These are phyloP conservation scores for Hippocampus abdominalis DNA, from an alignment of 2,113 vertebrate genomes.

Conservation along the genomic window DNA sequence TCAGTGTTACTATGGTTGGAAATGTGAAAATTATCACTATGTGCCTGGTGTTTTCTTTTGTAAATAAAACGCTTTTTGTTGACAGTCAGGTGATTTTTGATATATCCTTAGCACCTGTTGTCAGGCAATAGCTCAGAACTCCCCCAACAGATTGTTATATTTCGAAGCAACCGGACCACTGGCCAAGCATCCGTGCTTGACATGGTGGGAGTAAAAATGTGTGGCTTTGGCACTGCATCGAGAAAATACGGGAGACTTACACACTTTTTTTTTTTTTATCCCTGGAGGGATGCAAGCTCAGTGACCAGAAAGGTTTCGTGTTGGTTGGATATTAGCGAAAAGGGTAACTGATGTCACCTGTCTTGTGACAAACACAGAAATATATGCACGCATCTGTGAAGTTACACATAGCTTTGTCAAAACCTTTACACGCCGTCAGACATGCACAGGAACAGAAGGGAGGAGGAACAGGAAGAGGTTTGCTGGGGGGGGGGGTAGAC, in stretches of 20 bases:
- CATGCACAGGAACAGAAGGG: constrained; percentile 41
- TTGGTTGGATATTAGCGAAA: constrained; percentile 8
- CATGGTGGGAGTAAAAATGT: background rate
- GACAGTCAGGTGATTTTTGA: background rate
- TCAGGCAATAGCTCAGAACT: background rate
- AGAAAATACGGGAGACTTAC: background rate
- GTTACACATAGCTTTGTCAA: background rate
- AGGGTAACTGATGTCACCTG: constrained; percentile 40
- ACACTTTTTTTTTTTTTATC: background rate
- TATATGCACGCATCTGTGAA: constrained; percentile 1
- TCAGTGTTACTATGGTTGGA: background rate
- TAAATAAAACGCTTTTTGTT: background rate
- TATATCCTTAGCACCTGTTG: background rate
- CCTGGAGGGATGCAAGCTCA: constrained; percentile 12
- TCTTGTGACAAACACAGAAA: constrained; percentile 13
- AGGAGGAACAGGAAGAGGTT: constrained; percentile 57
- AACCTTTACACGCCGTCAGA: constrained; percentile 19
- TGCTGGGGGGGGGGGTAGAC: constrained; percentile 50
- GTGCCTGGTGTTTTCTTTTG: background rate
- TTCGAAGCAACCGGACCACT: background rate
- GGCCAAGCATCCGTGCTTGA: background rate
- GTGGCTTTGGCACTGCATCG: background rate
- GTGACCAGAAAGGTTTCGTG: background rate
- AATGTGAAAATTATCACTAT: background rate
- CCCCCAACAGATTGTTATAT: background rate